Conservation (phyloP, 2,113 vertebrate genomes). For the Aphyosemion australe region DNA sequence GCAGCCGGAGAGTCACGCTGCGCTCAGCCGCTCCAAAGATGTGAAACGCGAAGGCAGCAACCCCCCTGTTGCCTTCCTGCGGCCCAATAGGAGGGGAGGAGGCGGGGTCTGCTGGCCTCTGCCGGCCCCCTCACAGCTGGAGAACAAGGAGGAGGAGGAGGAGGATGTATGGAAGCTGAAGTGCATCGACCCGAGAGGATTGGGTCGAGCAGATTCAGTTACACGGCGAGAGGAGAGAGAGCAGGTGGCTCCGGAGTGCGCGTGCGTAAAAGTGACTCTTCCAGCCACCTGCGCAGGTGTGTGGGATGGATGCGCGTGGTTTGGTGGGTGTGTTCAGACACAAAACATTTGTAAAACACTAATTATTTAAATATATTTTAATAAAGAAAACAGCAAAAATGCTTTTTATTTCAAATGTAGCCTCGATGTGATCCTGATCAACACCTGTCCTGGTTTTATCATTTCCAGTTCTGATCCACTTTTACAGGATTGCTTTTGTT, state of each 20-base stretch:
- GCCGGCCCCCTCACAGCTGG: constrained; percentile 17
- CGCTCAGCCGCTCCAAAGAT: constrained; percentile 37
- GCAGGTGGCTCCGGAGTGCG: background rate
- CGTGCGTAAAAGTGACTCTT: background rate
- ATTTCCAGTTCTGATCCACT: no score
- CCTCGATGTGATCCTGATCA: no score
- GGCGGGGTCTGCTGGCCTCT: constrained; percentile 43
- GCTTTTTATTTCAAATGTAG: no score
- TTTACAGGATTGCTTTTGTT: no score
- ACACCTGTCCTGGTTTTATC: no score
- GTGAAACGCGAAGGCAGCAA: constrained; percentile 13
- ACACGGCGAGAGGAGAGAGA: background rate
- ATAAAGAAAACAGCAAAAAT: no score
- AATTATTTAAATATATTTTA: no score
- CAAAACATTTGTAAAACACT: no score
- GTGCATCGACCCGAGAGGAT: background rate
- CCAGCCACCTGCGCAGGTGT: background rate
- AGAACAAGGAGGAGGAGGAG: background rate
- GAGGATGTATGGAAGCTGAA: background rate
- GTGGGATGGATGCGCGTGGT: background rate
- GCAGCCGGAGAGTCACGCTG: constrained; percentile 41
- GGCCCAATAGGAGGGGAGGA: constrained; percentile 58
- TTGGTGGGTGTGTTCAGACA: no score
- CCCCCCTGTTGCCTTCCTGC: constrained; percentile 9
- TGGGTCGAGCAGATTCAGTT: background rate